phyloP scores from a whole-genome alignment of 2,113 vertebrate species.

The Diadophis punctatus region DNA sequence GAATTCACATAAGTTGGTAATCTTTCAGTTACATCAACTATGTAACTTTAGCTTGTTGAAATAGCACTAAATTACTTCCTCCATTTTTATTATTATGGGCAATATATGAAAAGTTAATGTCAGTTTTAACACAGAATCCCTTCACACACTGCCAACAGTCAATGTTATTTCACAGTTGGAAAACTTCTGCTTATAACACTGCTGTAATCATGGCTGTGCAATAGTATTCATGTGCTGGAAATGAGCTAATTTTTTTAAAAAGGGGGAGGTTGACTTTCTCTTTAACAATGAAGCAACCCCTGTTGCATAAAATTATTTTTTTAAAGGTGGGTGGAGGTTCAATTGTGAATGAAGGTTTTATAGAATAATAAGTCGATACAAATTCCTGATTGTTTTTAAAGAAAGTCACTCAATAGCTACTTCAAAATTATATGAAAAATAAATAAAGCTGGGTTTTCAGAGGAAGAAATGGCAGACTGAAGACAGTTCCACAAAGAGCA shows the following conservation, averaged over 20 bases:
- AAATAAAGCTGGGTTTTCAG: neutral
- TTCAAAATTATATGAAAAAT: neutral
- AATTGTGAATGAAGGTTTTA: neutral
- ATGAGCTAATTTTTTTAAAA: slow-evolving; percentile 37
- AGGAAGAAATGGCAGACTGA: neutral
- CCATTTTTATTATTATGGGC: slow-evolving; percentile 43
- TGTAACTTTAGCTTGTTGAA: slow-evolving; percentile 33
- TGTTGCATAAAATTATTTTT: neutral
- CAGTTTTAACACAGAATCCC: slow-evolving; percentile 41
- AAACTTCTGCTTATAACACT: slow-evolving; percentile 38
- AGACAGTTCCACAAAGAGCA: neutral
- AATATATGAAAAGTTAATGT: slow-evolving; percentile 35
- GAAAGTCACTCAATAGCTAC: neutral
- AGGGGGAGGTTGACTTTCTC: neutral
- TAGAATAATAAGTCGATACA: neutral
- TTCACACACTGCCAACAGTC: slow-evolving; percentile 35
- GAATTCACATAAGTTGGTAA: slow-evolving; percentile 43
- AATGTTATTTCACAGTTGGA: slow-evolving; percentile 43
- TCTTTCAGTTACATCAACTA: slow-evolving; percentile 36
- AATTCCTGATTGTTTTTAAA: neutral
- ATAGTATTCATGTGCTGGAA: slow-evolving; percentile 47
- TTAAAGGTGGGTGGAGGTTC: neutral
- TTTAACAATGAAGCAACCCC: neutral
- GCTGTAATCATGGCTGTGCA: slow-evolving; percentile 34
- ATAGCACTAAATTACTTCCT: slow-evolving; percentile 50